These are phyloP conservation scores for Heliconius congener DNA, from an alignment of 1,140 invertebrate species.

Conservation along the genomic window DNA sequence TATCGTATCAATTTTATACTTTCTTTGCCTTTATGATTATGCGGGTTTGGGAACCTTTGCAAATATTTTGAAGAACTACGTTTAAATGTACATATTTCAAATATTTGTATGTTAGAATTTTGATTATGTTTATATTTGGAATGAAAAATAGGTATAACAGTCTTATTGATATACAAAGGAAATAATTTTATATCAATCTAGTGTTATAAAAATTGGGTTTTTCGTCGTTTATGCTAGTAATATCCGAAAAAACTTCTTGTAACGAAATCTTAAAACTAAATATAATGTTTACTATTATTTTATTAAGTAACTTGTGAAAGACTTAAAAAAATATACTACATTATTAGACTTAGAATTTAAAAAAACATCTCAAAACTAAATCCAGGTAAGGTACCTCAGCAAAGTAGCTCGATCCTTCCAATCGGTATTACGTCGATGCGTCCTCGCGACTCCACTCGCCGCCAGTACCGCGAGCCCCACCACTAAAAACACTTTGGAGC, in stretches of 20 bases:
- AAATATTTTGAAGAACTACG: not conserved
- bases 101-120: not conserved
- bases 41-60: not conserved
- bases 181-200: too few species aligned
- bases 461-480: slow-evolving; percentile 83
- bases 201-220: too few species aligned
- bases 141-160: too few species aligned
- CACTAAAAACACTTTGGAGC: slow-evolving; percentile 69
- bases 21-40: slow-evolving; percentile 9
- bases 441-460: slow-evolving; percentile 84
- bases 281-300: too few species aligned
- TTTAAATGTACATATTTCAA: not conserved
- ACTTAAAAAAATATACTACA: too few species aligned
- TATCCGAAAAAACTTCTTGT: too few species aligned
- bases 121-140: not conserved
- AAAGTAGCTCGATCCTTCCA: slow-evolving; percentile 90
- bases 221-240: too few species aligned
- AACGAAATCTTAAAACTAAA: too few species aligned
- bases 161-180: too few species aligned
- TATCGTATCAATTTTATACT: slow-evolving; percentile 8
- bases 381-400: slow-evolving; percentile 81
- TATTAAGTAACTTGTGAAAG: too few species aligned
- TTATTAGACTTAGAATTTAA: too few species aligned
- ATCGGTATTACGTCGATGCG: slow-evolving; percentile 87
- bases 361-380: too few species aligned